A percentile compares a stretch with the other conserved stretches of the same genome.
Conservation (phyloP, 1,140 invertebrate species). For the Oryzaephilus surinamensis region DNA sequence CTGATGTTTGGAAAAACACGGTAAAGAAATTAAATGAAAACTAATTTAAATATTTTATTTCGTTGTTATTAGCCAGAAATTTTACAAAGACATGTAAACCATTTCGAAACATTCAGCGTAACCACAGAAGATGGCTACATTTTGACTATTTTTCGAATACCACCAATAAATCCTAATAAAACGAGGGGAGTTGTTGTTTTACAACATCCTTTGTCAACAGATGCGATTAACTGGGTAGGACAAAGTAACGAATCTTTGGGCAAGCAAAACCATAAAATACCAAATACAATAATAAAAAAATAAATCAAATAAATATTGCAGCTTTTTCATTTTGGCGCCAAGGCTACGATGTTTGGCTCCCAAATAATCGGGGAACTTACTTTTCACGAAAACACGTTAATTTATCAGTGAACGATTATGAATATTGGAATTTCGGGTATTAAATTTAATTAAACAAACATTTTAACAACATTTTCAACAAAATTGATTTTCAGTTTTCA, state of each 20-base stretch:
- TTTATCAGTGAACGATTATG: conserved; percentile 5
- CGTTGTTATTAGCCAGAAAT: background rate
- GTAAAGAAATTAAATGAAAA: background rate
- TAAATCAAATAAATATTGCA: background rate
- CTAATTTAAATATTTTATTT: background rate
- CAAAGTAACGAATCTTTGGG: conserved; percentile 10
- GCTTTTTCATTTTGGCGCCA: conserved; percentile 6
- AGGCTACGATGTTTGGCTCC: conserved; percentile 16
- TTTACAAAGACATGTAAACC: background rate
- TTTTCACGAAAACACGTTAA: conserved; percentile 9
- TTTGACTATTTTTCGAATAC: conserved; percentile 13
- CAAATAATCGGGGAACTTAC: conserved; percentile 12
- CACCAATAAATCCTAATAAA: conserved; percentile 6
- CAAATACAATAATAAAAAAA: background rate
- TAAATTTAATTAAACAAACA: conserved; percentile 3
- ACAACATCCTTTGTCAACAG: conserved; percentile 8
- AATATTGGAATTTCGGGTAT: conserved; percentile 18
- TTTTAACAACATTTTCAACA: background rate
- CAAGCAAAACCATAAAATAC: conserved; percentile 6
- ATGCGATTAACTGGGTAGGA: conserved; percentile 7
- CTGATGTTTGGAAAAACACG: background rate
- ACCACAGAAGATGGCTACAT: no score
- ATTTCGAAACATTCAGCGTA: conserved; percentile 10
- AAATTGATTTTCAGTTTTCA: conserved; percentile 12
- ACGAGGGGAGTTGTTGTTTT: conserved; percentile 13